phyloP scores from a whole-genome alignment of 2,888 invertebrate species.

The Cephus pygmeus region DNA sequence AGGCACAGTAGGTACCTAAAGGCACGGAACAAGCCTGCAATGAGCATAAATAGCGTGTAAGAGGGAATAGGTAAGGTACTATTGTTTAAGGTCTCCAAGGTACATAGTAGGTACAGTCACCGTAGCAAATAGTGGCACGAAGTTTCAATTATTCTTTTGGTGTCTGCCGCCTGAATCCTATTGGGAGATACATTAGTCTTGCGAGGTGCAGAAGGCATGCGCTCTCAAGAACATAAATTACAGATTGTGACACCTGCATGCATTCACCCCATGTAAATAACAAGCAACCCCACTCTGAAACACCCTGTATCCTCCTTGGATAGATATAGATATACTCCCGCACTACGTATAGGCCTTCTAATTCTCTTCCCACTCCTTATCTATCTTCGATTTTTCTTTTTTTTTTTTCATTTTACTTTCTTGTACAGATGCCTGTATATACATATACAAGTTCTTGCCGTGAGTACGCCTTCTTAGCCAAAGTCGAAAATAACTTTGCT shows the following conservation, averaged over 20 bases:
- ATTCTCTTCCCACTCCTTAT: not conserved
- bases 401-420: not conserved
- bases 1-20: not conserved
- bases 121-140: not conserved
- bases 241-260: constrained; percentile 37
- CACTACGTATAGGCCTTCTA: not conserved
- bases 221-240: not conserved
- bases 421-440: not conserved
- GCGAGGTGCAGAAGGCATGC: not conserved
- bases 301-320: not conserved
- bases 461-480: not conserved
- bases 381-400: constrained; percentile 24
- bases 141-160: not conserved
- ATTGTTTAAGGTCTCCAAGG: not conserved
- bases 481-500: constrained; percentile 3
- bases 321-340: not conserved
- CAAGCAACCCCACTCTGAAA: not conserved
- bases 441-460: not conserved
- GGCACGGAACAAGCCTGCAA: not conserved
- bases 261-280: constrained; percentile 37
- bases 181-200: not conserved
- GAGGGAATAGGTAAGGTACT: not conserved
- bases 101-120: not conserved
- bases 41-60: not conserved
- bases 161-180: not conserved